These are phyloP conservation scores for Oscheius onirici DNA, from an alignment of 2,888 invertebrate genomes.

Conservation along the genomic window DNA sequence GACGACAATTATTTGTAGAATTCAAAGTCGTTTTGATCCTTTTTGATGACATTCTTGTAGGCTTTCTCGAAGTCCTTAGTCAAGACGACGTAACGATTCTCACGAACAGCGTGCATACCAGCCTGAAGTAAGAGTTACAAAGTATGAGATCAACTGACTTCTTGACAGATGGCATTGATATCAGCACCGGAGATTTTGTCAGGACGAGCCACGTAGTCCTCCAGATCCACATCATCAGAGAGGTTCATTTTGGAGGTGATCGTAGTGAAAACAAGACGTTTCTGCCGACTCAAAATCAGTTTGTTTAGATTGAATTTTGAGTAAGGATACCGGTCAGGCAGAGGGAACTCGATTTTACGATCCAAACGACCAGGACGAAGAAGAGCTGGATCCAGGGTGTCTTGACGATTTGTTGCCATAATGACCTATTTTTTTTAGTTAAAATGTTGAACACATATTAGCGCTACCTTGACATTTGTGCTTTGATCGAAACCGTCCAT, in stretches of 20 bases:
- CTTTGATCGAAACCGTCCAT: constrained; percentile 99
- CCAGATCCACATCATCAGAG: constrained; percentile 95
- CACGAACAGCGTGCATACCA: constrained; percentile 99
- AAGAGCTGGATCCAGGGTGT: constrained; percentile 96
- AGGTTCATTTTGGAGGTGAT: constrained; percentile 96
- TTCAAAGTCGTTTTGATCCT: constrained; percentile 98
- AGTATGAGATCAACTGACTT: constrained; percentile 74
- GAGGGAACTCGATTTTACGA: constrained; percentile 96
- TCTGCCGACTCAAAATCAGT: constrained; percentile 77
- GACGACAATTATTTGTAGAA: constrained; percentile 93
- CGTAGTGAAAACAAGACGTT: constrained; percentile 95
- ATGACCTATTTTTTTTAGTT: constrained; percentile 78
- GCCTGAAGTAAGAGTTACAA: constrained; percentile 76
- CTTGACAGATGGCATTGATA: constrained; percentile 99
- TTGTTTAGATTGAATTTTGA: too few species aligned
- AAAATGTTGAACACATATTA: neutral
- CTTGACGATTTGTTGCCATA: constrained; percentile 96
- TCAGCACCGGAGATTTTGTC: constrained; percentile 99
- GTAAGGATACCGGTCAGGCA: constrained; percentile 81
- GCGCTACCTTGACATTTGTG: constrained; percentile 95
- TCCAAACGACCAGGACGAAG: constrained; percentile 94
- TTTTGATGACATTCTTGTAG: constrained; percentile 99
- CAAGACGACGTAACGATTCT: constrained; percentile 97
- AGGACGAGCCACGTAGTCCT: constrained; percentile 97
- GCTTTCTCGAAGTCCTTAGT: constrained; percentile 99